These are phyloP conservation scores for Bolinopsis microptera DNA, from an alignment of 37 sponge, comb jelly and placozoan species.

Conservation along the genomic window DNA sequence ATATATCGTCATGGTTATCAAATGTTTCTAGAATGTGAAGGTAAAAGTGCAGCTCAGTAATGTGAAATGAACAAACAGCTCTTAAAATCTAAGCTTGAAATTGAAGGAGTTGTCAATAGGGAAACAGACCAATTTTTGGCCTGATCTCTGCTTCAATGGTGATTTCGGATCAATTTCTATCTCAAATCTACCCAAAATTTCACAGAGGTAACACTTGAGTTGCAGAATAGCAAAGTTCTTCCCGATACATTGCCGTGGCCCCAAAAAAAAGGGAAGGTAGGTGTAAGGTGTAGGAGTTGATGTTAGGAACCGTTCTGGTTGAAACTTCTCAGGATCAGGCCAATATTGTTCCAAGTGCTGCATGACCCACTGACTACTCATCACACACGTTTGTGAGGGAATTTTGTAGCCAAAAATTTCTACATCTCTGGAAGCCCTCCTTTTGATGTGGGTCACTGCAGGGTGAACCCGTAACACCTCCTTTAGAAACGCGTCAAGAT, in stretches of 20 bases:
- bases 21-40: too few species aligned
- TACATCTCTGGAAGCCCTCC: neutral
- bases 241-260: slow-evolving; percentile 59
- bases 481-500: slow-evolving; percentile 28
- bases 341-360: slow-evolving; percentile 34
- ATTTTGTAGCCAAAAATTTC: neutral
- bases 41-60: too few species aligned
- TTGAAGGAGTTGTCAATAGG: neutral
- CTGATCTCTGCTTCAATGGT: neutral
- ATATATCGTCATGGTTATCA: too few species aligned
- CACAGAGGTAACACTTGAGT: neutral
- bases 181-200: neutral
- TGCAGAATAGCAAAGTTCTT: slow-evolving; percentile 49
- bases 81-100: neutral
- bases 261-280: slow-evolving; percentile 55
- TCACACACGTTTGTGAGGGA: neutral
- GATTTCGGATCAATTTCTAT: neutral
- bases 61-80: too few species aligned
- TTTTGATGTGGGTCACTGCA: neutral
- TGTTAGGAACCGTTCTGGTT: slow-evolving; percentile 16
- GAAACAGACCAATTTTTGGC: neutral
- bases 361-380: slow-evolving; percentile 26
- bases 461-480: neutral
- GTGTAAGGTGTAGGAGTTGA: slow-evolving; percentile 55
- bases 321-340: neutral